phyloP scores from a whole-genome alignment of 2,888 invertebrate genomes.

The Cerceris rybyensis region DNA sequence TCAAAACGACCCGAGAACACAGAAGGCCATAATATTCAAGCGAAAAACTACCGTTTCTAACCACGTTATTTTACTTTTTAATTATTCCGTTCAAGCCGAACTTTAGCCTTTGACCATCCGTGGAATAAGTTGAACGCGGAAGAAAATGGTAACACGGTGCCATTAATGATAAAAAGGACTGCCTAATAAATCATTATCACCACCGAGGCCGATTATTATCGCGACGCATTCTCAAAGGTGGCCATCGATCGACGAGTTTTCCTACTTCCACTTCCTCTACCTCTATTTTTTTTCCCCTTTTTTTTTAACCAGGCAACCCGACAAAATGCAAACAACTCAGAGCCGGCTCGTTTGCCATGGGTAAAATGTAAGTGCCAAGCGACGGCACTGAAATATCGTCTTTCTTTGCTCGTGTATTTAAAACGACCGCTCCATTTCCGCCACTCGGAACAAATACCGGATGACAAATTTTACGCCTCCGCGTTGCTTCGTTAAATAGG shows the following conservation, averaged over 20 bases:
- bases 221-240: conserved; percentile 27
- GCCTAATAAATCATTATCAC: conserved; percentile 40
- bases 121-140: conserved; percentile 11
- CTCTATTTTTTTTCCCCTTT: neutral
- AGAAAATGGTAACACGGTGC: neutral
- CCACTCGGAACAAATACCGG: conserved; percentile 2
- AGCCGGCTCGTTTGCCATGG: conserved; percentile 10
- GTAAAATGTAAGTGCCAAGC: conserved; percentile 15
- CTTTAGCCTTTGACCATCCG: neutral
- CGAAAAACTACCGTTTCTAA: too few species aligned
- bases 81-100: conserved; percentile 1
- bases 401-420: conserved; percentile 33
- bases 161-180: conserved; percentile 39
- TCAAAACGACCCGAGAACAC: too few species aligned
- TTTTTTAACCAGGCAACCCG: conserved; percentile 9
- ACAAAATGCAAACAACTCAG: conserved; percentile 16
- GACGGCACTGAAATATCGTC: conserved; percentile 21
- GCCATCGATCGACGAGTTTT: conserved; percentile 4
- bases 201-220: conserved; percentile 40
- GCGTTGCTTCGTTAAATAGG: conserved; percentile 25
- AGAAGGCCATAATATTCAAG: too few species aligned
- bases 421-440: conserved; percentile 23
- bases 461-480: conserved; percentile 19
- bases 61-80: neutral
- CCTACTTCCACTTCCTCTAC: too few species aligned